Evolutionary conservation across 2,888 invertebrate genomes (phyloP), one percentile per base, ranked within the genome.

Genomic region (Junonia oenone): DNA sequence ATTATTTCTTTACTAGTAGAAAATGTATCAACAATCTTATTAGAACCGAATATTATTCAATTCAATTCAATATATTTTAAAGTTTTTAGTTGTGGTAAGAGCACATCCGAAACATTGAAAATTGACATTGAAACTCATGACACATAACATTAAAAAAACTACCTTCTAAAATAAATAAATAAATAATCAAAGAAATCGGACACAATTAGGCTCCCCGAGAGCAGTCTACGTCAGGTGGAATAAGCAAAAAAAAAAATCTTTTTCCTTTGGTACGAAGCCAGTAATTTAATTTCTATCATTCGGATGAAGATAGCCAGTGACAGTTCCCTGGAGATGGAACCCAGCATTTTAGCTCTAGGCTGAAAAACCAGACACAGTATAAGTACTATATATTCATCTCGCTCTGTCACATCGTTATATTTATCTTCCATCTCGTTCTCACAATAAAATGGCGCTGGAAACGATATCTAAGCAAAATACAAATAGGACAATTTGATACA

Each of bases 221-320:
- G 11, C n/a, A 22, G 6, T 43, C n/a, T 2, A 5, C 11, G 15
- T 37, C 15, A 40, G 40, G 40, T 19, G 1, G 19, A 40, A 43
- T 22, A 22, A 38, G 8, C 2, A 43, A 22, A 22, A 13, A 43
- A 43, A n/a, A n/a, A 26, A 53, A 47, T 37, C 40, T n/a, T 53
- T 19, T 47, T 13, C 15, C 22, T 13, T n/a, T 11, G 19, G 33
- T 6, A 29, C 29, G 6, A 37, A 40, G 29, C 8, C 22, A 22
- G 40, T 48, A 54, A 54, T 54, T 54, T 38, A 54, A 52, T 54
- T 54, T 47, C 15, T 33, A 40, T 40, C 47, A 47, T 47, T 40
- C 47, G 53, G 5, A 38, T n/a, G 29, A 52, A 46, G 27, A 46
- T 54, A 54, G 55, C 22, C 45, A 19, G 49, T 17, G 45, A 26